Base-by-base conservation (phyloP, 2,113 vertebrate genomes). In the Gymnocephalus cernua region DNA sequence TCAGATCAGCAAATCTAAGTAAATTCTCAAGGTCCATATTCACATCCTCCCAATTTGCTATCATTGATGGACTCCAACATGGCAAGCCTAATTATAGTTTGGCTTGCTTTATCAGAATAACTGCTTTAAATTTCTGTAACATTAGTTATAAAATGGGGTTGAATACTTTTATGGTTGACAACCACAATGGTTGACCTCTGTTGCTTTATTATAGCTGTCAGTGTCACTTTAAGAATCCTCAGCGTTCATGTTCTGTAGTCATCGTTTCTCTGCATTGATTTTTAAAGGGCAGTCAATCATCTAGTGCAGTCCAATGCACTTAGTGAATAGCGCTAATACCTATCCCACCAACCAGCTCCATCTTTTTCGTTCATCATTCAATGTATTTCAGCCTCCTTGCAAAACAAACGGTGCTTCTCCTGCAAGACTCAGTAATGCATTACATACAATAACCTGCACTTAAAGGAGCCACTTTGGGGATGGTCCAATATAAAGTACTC, bases 1-100 rank as follows among this genome's bases (percentile, higher is more conserved):
- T 66, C 13, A 68, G 23, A 64, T 68, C 29, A 68, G 59, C 54
- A 79, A 32, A 67, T 74, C 29, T 11, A 25, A 54, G 41, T 23
- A 16, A 72, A 57, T 64, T 4, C 12, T 47, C 16, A 2, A 2
- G 12, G n/a, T 69, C 54, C 11, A 81, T 69, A 32, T 7, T n/a
- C 9, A 48, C 69, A 69, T 65, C 35, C 2, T 2, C 45, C 56
- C 9, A 47, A 4, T 66, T 53, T 4, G 0, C 35, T 61, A 0
- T 41, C 15, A 14, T 54, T 56, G 21, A 48, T 2, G 32, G 45
- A 64, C 32, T 47, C 68, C 74, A 69, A 70, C 80, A 69, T 45
- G 65, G 59, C 18, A 18, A 59, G 12, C 69, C 79, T 66, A 86
- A 77, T 86, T 80, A 79, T 84, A 83, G 78, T 83, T 86, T 84